Evolutionary conservation across 2,797 vertebrate species (phyloP).

Genomic region (Lycodopsis pacificus): DNA sequence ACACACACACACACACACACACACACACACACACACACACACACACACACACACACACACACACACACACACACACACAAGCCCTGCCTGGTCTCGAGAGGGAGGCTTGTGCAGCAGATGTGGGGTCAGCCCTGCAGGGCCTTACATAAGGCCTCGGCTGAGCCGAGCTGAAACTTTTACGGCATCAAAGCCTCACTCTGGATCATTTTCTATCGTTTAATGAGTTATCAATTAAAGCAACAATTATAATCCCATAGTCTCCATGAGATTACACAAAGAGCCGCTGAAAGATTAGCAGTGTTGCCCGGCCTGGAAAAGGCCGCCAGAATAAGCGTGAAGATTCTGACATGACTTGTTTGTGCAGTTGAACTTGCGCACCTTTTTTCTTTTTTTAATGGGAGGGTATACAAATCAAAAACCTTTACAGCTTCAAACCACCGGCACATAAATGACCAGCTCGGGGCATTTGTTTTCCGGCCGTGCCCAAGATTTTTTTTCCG

Average conservation of each 20-base stretch:
- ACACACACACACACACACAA: slow-evolving; percentile 27
- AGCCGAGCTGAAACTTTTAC: slow-evolving; percentile 45
- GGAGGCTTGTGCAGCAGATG: slow-evolving; percentile 68
- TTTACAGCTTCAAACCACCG: slow-evolving; percentile 21
- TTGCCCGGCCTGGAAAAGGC: not conserved
- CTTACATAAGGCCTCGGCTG: slow-evolving; percentile 49
- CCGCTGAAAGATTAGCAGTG: slow-evolving; percentile 33
- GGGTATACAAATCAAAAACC: slow-evolving; percentile 26
- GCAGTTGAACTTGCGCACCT: slow-evolving; percentile 20
- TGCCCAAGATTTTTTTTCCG: not conserved
- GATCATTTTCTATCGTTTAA: slow-evolving; percentile 51
- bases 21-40: slow-evolving; percentile 6
- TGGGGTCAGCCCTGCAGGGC: slow-evolving; percentile 65
- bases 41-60: slow-evolving; percentile 29
- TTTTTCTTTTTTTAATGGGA: slow-evolving; percentile 23
- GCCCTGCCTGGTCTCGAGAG: slow-evolving; percentile 21
- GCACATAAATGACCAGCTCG: not conserved
- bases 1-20: slow-evolving; percentile 16
- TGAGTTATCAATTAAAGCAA: slow-evolving; percentile 47
- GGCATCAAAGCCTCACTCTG: slow-evolving; percentile 39
- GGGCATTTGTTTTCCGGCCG: not conserved
- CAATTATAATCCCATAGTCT: slow-evolving; percentile 23
- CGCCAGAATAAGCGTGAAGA: slow-evolving; percentile 1
- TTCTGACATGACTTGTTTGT: slow-evolving; percentile 4
- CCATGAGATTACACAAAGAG: slow-evolving; percentile 33